Base-by-base conservation (phyloP, 2,797 vertebrate species). In the Gambusia yucatana region DNA sequence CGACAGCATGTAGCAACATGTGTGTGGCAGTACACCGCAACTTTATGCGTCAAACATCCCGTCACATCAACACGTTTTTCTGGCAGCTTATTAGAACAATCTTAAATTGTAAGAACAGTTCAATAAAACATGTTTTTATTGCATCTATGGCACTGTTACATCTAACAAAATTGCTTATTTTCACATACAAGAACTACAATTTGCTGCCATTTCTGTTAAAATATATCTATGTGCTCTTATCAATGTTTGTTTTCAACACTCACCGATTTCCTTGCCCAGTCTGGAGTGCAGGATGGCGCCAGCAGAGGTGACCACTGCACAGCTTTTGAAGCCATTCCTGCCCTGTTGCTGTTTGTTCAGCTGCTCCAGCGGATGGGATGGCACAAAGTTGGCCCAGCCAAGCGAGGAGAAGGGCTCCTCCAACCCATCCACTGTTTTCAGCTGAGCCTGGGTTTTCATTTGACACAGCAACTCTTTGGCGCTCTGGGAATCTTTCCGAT, bases 231-330 rank as follows among this genome's bases (percentile, higher is more conserved):
- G 22, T 69, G 30, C 28, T 1, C 28, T 28, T 57, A 13, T 57
- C 50, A 30, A 59, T 16, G 4, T 33, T 22, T 22, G 20, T 33
- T 47, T 46, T 57, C 43, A 78, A 28, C 48, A 97, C 98, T 96
- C 93, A 99, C 98, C 98, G 65, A 99, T 99, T 95, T 99, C 98
- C n/a, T 96, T 94, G 28, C 98, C 98, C 81, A 99, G 93, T 30
- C 97, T 96, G 2, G 98, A 99, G 89, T 96, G 97, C 82, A 99
- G 95, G 91, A 99, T 98, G 86, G 98, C 97, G 4, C 98, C 98
- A 0, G 98, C 97, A 2, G 98, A 99, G 73, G 97, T 98, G 90
- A 99, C 98, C 33, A 99, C 98, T 0, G 98, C 98, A 65, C 98
- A 99, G 82, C 94, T 97, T 84, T 92, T 94, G 84, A 97, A 97